Conservation (phyloP, 2,113 vertebrate genomes). For the Trachemys scripta region DNA sequence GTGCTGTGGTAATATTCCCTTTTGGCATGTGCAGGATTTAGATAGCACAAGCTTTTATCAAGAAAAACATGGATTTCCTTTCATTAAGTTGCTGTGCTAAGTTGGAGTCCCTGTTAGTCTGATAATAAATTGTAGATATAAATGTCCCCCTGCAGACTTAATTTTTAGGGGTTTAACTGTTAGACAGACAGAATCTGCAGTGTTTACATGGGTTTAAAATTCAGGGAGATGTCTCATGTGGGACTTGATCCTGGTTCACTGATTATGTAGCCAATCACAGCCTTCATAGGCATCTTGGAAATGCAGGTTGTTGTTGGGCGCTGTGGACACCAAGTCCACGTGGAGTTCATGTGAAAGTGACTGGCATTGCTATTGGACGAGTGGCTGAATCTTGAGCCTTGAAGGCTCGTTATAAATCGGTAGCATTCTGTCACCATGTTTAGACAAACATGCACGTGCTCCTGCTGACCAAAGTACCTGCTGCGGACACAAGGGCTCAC, state of each 20-base stretch:
- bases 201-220: not conserved
- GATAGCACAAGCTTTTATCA: not conserved
- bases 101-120: not conserved
- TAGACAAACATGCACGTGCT: too few species aligned
- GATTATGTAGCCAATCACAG: not conserved
- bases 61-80: not conserved
- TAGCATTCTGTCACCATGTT: too few species aligned
- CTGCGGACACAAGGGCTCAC: not conserved
- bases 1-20: not conserved
- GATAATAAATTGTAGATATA: not conserved
- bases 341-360: not conserved
- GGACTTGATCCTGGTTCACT: not conserved
- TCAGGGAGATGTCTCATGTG: not conserved
- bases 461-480: not conserved
- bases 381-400: too few species aligned
- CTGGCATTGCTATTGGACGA: too few species aligned
- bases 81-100: not conserved
- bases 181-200: not conserved
- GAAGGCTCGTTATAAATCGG: too few species aligned
- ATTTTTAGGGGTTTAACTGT: not conserved
- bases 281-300: not conserved
- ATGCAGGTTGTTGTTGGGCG: not conserved
- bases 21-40: not conserved
- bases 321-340: too few species aligned
- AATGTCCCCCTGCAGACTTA: not conserved